A percentile compares a stretch with the other conserved stretches of the same genome.
These are phyloP conservation scores for Hyles vespertilio DNA, from an alignment of 1,140 invertebrate species.

Conservation along the genomic window DNA sequence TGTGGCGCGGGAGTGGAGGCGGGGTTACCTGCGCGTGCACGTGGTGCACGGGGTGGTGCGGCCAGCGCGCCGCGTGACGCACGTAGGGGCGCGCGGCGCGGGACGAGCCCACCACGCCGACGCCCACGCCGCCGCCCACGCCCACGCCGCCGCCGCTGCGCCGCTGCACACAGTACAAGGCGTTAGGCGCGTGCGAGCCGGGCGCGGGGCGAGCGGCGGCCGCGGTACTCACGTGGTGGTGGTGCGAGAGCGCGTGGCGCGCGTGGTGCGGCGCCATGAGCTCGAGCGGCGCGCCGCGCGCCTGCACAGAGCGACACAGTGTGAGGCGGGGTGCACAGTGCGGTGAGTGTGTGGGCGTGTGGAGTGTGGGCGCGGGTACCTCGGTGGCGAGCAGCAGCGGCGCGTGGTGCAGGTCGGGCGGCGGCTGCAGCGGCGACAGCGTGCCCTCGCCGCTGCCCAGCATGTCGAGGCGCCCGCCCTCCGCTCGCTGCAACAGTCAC, in stretches of 20 bases:
- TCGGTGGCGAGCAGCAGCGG: constrained; percentile 54
- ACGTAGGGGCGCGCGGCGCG: constrained; percentile 51
- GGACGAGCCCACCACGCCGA: constrained; percentile 39
- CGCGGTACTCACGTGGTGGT: constrained; percentile 49
- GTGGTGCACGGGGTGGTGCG: constrained; percentile 42
- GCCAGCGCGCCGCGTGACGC: constrained; percentile 52
- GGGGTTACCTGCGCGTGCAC: constrained; percentile 42
- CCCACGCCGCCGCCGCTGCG: constrained; percentile 34
- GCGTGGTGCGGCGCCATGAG: constrained; percentile 59
- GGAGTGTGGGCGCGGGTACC: constrained; percentile 21
- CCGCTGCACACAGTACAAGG: constrained; percentile 20
- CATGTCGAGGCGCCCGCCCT: constrained; percentile 51
- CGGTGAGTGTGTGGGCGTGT: no score
- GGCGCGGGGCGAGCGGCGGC: no score
- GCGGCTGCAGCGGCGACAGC: constrained; percentile 49
- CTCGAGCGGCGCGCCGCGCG: constrained; percentile 48
- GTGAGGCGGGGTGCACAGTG: background rate
- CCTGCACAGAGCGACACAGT: constrained; percentile 22
- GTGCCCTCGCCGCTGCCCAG: constrained; percentile 45
- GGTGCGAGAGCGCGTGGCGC: constrained; percentile 51
- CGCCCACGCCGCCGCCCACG: constrained; percentile 30
- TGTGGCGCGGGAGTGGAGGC: background rate
- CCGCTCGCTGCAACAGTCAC: constrained; percentile 36
- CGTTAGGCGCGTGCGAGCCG: background rate
- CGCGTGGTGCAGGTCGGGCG: constrained; percentile 54